Base-by-base conservation (phyloP, 2,797 vertebrate genomes). In the Gadopsis bispinosus region DNA sequence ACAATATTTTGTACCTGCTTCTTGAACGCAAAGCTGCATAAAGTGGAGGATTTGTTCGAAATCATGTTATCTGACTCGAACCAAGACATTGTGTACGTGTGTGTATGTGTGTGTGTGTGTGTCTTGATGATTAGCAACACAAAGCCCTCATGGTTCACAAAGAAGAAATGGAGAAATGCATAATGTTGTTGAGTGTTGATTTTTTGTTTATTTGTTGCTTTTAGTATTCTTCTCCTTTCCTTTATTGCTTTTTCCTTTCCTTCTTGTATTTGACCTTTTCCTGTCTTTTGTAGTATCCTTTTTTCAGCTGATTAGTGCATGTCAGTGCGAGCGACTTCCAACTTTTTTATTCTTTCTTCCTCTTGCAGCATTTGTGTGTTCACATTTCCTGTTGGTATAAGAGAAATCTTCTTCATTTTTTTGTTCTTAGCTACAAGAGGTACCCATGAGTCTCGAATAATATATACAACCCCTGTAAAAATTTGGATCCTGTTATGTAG, bases 21-120 rank as follows among this genome's bases (percentile, higher is more conserved):
- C 77, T 89, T 74, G 68, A 82, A 91, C 65, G 7, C 79, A 64
- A 69, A 73, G 73, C 79, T 74, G 79, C 63, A 71, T 43, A 59
- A 60, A 31, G 39, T 29, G 12, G 70, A 65, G 53, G 14, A 43
- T 26, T 29, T 55, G 56, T 14, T 33, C 80, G 73, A 80, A 86
- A 75, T 74, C 14, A n/a, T 7, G 61, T 81, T 75, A 80, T 88
- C 70, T 84, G 84, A 83, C 60, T 77, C 67, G 59, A 82, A 69
- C n/a, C 19, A 33, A 69, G 39, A 12, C 39, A 60, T 20, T 73
- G 22, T 61, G 58, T 59, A 31, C 56, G 22, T 82, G 55, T 41
- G 35, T 65, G 43, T 69, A 33, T 70, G 53, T 63, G 60, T 71
- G 68, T 69, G 41, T 58, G 41, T 66, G 22, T 73, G 37, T 73